Conservation (phyloP, 2,113 vertebrate genomes). For the Ellobius talpinus region DNA sequence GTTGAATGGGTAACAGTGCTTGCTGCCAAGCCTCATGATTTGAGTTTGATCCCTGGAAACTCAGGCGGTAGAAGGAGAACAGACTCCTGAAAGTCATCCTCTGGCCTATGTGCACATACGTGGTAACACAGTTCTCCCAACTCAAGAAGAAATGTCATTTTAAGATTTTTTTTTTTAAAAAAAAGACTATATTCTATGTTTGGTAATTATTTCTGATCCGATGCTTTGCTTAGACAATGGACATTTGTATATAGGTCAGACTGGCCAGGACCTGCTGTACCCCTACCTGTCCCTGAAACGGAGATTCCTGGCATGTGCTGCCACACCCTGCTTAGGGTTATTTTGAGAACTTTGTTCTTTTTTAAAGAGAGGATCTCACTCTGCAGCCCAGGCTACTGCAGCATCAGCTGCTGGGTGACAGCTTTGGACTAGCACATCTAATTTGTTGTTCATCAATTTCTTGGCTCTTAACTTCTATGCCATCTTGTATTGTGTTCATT, state of each 20-base stretch:
- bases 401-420: background rate
- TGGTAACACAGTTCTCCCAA: background rate
- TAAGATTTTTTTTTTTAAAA: background rate
- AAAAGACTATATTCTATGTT: background rate
- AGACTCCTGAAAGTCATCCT: background rate
- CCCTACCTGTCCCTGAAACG: background rate
- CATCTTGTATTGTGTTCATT: background rate
- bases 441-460: background rate
- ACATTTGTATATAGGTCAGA: background rate
- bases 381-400: background rate
- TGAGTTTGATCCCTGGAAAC: background rate
- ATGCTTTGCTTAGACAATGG: background rate
- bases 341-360: background rate
- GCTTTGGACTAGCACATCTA: background rate
- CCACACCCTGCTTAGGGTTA: no score
- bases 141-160: background rate
- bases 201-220: conserved; percentile 38
- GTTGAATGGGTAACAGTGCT: background rate
- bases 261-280: background rate
- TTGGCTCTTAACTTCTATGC: background rate
- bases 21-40: background rate
- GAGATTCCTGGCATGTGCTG: background rate
- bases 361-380: background rate
- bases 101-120: background rate
- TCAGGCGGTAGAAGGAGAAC: background rate